Percentiles rank a stretch among this genome's conserved stretches.
Conservation (phyloP, 2,888 invertebrate species). For the Aspidiotus rigidus region DNA sequence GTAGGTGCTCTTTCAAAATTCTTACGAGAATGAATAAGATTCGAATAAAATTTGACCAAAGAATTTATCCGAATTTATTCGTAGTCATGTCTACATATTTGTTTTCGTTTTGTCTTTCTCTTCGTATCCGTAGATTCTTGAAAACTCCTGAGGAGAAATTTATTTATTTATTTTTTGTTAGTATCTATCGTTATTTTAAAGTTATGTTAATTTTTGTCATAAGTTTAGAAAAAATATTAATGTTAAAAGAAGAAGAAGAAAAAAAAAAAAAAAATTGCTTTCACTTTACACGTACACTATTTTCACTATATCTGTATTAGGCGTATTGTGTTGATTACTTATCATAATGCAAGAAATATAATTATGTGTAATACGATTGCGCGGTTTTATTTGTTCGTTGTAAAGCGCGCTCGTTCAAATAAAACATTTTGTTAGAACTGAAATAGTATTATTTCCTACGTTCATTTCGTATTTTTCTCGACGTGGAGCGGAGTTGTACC, state of each 20-base stretch:
- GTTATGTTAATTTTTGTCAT: constrained; percentile 1
- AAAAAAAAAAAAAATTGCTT: neutral
- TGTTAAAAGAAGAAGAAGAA: neutral
- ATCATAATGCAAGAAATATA: constrained; percentile 15
- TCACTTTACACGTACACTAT: constrained; percentile 14
- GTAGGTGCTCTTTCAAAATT: constrained; percentile 15
- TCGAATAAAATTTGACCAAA: neutral
- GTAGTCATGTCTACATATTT: too few species aligned
- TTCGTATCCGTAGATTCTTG: neutral
- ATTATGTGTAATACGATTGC: neutral
- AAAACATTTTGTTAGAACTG: neutral
- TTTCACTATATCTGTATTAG: constrained; percentile 17
- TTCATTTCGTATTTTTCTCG: too few species aligned
- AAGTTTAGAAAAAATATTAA: constrained; percentile 1
- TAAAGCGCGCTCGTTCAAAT: constrained; percentile 21
- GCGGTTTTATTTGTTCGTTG: constrained; percentile 13
- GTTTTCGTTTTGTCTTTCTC: neutral
- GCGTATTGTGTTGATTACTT: constrained; percentile 3
- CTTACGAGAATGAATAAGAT: constrained; percentile 7
- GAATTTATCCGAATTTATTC: neutral
- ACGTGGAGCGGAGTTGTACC: too few species aligned
- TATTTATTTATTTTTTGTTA: constrained; percentile 2
- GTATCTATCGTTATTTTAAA: neutral
- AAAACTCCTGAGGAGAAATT: neutral
- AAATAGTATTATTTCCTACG: neutral